Evolutionary conservation across 2,113 vertebrate genomes (phyloP), one percentile per base, ranked within the genome.

Genomic region (Tricholaema leucomelas): DNA sequence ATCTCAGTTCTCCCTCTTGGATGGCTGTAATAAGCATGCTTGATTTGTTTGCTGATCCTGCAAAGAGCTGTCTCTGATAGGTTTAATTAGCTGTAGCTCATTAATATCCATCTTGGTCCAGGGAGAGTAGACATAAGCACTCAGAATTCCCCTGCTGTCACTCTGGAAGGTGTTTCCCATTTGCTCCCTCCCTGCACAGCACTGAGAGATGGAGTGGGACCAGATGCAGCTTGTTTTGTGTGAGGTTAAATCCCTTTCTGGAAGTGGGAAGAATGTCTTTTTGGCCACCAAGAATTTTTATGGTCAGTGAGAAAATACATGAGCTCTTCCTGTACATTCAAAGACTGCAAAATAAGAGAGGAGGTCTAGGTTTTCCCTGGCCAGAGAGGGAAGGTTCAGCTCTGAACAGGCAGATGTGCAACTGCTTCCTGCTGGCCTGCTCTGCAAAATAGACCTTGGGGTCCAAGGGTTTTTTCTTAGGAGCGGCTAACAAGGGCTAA

Each of bases 381-480:
- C 20, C 75, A 66, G 56, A 31, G 46, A 14, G 30, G 58, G 56
- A 63, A 65, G 24, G 23, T 44, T 81, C 82, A 75, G 15, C 75
- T 72, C 15, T 2, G 7, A 33, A 25, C 1, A 10, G 54, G 30
- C 0, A 2, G 55, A 40, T 5, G 4, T 8, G 4, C 0, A 0
- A 24, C 78, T 58, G 12, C 17, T 65, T n/a, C 15, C 36, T 28
- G 5, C 46, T 46, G 67, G 4, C 28, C 44, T 8, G 4, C 6
- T 6, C 52, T 59, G 24, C 31, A 27, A 4, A 0, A 2, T 38
- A 33, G 4, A 21, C 44, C 48, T 46, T 3, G 1, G 38, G 36
- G 11, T 13, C 40, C 52, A 8, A 8, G 27, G 12, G 31, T 18
- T 44, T 46, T 16, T 28, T 23, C 48, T 30, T 8, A 10, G 59